Evolutionary conservation across 2,797 vertebrate genomes (phyloP).

Genomic region (Clarias laeviceps): DNA sequence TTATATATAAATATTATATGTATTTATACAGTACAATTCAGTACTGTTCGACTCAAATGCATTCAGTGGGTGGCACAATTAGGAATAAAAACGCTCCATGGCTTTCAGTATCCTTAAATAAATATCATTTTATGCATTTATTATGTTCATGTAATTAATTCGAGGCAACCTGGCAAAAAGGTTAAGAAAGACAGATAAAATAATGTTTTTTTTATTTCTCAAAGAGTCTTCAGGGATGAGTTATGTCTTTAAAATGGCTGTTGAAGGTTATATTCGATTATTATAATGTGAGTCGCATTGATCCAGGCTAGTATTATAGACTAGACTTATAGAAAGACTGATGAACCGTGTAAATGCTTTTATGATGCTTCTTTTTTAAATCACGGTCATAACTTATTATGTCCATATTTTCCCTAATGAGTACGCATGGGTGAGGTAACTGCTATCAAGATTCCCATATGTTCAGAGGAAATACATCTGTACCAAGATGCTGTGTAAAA

Average conservation of each 20-base stretch:
- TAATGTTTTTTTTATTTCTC: neutral
- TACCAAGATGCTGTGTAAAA: neutral
- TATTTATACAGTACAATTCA: neutral
- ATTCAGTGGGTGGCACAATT: no score
- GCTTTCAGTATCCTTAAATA: no score
- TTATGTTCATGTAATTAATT: neutral
- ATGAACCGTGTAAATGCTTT: neutral
- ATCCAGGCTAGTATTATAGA: neutral
- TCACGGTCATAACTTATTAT: neutral
- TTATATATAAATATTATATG: neutral
- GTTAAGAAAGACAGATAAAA: neutral
- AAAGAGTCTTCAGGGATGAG: neutral
- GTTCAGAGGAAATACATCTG: neutral
- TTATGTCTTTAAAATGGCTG: neutral
- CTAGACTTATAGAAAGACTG: neutral
- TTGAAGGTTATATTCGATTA: neutral
- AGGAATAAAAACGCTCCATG: neutral
- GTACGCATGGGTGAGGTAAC: neutral
- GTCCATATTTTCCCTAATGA: neutral
- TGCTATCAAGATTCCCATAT: neutral
- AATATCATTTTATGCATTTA: neutral
- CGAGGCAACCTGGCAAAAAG: neutral
- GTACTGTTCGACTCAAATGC: neutral
- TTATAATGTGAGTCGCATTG: neutral
- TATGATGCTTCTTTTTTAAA: neutral